These are phyloP conservation scores for Oryzias curvinotus DNA, from an alignment of 2,113 vertebrate species.

Conservation along the genomic window DNA sequence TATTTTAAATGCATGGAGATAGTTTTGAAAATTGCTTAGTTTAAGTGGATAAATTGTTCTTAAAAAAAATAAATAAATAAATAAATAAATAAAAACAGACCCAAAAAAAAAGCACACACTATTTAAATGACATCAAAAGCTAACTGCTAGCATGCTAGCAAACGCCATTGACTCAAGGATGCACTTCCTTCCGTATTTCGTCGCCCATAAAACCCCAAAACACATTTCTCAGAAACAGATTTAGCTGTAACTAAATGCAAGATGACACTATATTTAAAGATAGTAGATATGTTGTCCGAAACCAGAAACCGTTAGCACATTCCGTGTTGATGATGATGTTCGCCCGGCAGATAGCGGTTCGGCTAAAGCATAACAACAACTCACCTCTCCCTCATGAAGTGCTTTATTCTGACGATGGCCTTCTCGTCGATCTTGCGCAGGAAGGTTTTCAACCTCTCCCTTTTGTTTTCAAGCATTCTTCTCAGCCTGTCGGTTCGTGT, in stretches of 20 bases:
- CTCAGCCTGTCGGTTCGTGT: slow-evolving; percentile 51
- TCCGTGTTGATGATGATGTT: slow-evolving; percentile 30
- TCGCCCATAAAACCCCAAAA: rapidly evolving
- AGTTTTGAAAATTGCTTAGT: too few relatives aligned
- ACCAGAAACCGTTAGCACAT: slow-evolving; percentile 26
- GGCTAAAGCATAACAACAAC: slow-evolving; percentile 25
- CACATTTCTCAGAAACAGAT: rapidly evolving
- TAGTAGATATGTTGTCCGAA: neutral
- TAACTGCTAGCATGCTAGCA: slow-evolving; percentile 41
- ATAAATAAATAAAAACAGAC: neutral
- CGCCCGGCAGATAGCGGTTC: slow-evolving; percentile 48
- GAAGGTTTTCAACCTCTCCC: slow-evolving; percentile 79
- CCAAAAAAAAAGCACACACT: neutral
- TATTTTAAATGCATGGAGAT: too few relatives aligned
- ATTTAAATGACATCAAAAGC: slow-evolving; percentile 21
- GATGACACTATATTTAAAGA: neutral
- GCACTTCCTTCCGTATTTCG: neutral
- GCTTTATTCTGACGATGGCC: slow-evolving; percentile 78
- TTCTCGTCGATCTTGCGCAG: slow-evolving; percentile 81
- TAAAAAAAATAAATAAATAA: neutral
- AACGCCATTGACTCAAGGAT: neutral
- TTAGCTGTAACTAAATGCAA: neutral
- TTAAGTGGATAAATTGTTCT: too few relatives aligned
- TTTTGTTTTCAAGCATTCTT: slow-evolving; percentile 82
- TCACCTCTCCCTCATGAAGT: slow-evolving; percentile 82